Percentiles rank a stretch among this genome's conserved stretches.
These are phyloP conservation scores for Priapulus caudatus DNA, from an alignment of 2,888 invertebrate species.

Conservation along the genomic window DNA sequence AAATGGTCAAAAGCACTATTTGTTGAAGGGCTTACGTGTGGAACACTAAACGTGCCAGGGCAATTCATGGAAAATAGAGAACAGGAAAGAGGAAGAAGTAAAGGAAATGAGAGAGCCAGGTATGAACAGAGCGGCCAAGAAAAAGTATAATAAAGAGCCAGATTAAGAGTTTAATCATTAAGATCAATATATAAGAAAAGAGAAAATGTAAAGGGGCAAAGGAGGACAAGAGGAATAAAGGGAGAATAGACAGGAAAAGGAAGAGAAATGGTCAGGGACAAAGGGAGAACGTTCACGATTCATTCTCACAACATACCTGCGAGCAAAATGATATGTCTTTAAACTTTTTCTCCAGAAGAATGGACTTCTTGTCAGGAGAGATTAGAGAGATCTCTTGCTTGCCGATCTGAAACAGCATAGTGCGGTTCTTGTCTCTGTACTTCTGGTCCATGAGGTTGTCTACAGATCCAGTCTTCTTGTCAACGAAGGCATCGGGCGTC, in stretches of 20 bases:
- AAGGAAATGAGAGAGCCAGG: no score
- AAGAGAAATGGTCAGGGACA: not conserved
- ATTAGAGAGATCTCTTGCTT: slow-evolving; percentile 73
- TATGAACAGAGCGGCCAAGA: no score
- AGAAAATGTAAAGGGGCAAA: slow-evolving; percentile 2
- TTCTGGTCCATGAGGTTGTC: slow-evolving; percentile 9
- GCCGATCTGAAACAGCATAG: slow-evolving; percentile 84
- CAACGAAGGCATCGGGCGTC: slow-evolving; percentile 17
- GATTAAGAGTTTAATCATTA: no score
- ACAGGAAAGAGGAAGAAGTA: no score
- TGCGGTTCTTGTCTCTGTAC: slow-evolving; percentile 62
- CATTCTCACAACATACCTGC: slow-evolving; percentile 44
- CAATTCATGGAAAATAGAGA: no score
- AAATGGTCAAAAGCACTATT: no score
- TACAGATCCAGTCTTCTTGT: slow-evolving; percentile 7
- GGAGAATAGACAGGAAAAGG: slow-evolving; percentile 6
- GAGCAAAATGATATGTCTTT: slow-evolving; percentile 78
- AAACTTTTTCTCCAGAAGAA: slow-evolving; percentile 71
- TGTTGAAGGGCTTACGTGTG: no score
- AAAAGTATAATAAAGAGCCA: no score
- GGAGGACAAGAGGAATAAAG: no score
- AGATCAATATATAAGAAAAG: no score
- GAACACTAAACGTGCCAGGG: no score
- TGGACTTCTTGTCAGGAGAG: slow-evolving; percentile 80
- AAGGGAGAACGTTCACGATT: not conserved